phyloP scores from a whole-genome alignment of 2,888 invertebrate species.

The Phyllotreta striolata region DNA sequence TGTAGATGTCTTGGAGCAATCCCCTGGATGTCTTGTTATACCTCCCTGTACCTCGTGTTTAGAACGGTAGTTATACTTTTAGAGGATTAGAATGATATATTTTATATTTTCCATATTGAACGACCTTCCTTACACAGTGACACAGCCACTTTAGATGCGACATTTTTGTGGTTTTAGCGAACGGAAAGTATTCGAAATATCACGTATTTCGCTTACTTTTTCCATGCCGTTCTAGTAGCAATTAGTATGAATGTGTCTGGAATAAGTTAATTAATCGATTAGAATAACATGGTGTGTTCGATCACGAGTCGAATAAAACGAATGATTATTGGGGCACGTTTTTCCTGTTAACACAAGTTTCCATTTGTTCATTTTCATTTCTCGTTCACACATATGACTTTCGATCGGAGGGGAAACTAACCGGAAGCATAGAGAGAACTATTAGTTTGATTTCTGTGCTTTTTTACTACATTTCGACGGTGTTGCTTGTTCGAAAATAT shows the following conservation, averaged over 20 bases:
- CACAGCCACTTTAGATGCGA: slow-evolving; percentile 56
- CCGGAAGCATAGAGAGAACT: not conserved
- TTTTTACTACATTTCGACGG: no score
- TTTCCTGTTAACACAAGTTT: slow-evolving; percentile 18
- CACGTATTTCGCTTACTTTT: not conserved
- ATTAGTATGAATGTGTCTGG: no score
- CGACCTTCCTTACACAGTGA: slow-evolving; percentile 51
- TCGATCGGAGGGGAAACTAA: not conserved
- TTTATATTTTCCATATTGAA: slow-evolving; percentile 27
- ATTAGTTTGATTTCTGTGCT: slow-evolving; percentile 2
- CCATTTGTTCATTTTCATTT: not conserved
- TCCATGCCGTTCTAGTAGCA: not conserved
- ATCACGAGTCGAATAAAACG: slow-evolving; percentile 11
- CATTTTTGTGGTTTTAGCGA: slow-evolving; percentile 26
- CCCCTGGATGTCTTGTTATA: slow-evolving; percentile 55
- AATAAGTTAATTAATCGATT: no score
- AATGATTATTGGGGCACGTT: slow-evolving; percentile 28
- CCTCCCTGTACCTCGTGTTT: slow-evolving; percentile 53
- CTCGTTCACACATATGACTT: not conserved
- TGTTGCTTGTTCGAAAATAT: no score
- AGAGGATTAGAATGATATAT: slow-evolving; percentile 29
- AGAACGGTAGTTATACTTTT: slow-evolving; percentile 41
- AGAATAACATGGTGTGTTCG: slow-evolving; percentile 30
- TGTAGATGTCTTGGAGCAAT: slow-evolving; percentile 59
- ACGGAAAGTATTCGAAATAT: slow-evolving; percentile 31